These are phyloP conservation scores for Drosophila elegans DNA, from an alignment of 1,140 invertebrate species.

Conservation along the genomic window DNA sequence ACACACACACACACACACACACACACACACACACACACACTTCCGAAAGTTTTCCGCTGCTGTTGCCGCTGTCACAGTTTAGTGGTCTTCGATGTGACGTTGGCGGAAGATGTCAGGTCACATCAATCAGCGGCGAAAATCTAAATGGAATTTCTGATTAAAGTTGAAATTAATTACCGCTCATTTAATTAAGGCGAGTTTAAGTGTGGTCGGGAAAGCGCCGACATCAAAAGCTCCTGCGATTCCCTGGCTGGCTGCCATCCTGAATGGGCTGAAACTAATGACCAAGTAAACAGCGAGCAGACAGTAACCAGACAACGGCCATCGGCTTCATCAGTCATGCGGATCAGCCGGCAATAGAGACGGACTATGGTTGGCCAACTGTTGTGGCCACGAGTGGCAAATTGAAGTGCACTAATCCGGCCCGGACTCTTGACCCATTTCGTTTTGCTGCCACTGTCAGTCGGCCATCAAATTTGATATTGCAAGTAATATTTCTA, in stretches of 20 bases:
- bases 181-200: slow-evolving; percentile 83
- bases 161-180: slow-evolving; percentile 83
- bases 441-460: slow-evolving; percentile 59
- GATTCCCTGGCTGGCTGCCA: slow-evolving; percentile 42
- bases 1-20: slow-evolving; percentile 9
- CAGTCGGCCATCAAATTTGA: slow-evolving; percentile 78
- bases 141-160: slow-evolving; percentile 84
- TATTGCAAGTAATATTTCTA: slow-evolving; percentile 73
- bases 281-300: slow-evolving; percentile 72
- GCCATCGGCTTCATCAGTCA: slow-evolving; percentile 75
- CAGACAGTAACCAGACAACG: slow-evolving; percentile 83
- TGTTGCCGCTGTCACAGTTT: slow-evolving; percentile 31
- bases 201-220: slow-evolving; percentile 53
- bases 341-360: slow-evolving; percentile 37
- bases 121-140: slow-evolving; percentile 81
- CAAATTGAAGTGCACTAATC: slow-evolving; percentile 55
- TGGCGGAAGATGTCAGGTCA: slow-evolving; percentile 71
- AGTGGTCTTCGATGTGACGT: slow-evolving; percentile 52
- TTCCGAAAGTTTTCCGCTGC: slow-evolving; percentile 42
- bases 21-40: slow-evolving; percentile 7
- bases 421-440: slow-evolving; percentile 74
- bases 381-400: slow-evolving; percentile 37
- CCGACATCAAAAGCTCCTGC: slow-evolving; percentile 65
- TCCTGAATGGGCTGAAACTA: slow-evolving; percentile 75
- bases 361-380: neutral